Conservation (phyloP, 2,113 vertebrate genomes). For the Coryphaenoides rupestris region DNA sequence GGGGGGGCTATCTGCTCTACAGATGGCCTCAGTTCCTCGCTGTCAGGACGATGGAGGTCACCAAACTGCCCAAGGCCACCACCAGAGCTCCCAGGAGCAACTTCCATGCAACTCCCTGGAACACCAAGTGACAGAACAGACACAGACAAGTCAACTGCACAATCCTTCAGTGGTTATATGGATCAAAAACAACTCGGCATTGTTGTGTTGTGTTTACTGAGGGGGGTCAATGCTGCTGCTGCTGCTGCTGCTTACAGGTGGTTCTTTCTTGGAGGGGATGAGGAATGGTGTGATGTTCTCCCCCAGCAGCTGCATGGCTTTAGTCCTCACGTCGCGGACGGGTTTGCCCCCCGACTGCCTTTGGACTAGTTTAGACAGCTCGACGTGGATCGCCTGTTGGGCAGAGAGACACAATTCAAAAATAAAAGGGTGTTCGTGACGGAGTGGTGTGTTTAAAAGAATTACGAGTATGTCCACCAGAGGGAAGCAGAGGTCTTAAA, state of each 20-base stretch:
- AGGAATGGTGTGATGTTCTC: constrained; percentile 60
- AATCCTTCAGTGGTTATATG: background rate
- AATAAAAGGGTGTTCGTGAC: too few species aligned
- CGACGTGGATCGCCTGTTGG: constrained; percentile 73
- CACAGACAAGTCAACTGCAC: constrained; percentile 3
- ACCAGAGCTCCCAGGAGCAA: constrained; percentile 72
- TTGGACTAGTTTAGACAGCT: constrained; percentile 77
- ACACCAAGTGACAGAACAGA: too few species aligned
- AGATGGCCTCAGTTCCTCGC: constrained; percentile 63
- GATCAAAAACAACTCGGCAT: background rate
- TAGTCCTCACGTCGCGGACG: constrained; percentile 46
- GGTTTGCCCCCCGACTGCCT: constrained; percentile 56
- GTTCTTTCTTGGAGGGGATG: constrained; percentile 50
- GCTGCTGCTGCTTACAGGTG: constrained; percentile 51
- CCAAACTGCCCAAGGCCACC: constrained; percentile 74
- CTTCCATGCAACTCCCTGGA: constrained; percentile 75
- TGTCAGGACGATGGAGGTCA: constrained; percentile 69
- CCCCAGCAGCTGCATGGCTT: constrained; percentile 55
- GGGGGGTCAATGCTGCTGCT: too few species aligned
- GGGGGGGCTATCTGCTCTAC: constrained; percentile 9
- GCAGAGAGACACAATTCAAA: too few species aligned
- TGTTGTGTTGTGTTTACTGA: background rate
- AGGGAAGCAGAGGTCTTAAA: constrained; percentile 48
- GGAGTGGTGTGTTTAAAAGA: too few species aligned
- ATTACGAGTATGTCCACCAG: constrained; percentile 47